Conservation (phyloP, 2,113 vertebrate genomes). For the Otus sunia region DNA sequence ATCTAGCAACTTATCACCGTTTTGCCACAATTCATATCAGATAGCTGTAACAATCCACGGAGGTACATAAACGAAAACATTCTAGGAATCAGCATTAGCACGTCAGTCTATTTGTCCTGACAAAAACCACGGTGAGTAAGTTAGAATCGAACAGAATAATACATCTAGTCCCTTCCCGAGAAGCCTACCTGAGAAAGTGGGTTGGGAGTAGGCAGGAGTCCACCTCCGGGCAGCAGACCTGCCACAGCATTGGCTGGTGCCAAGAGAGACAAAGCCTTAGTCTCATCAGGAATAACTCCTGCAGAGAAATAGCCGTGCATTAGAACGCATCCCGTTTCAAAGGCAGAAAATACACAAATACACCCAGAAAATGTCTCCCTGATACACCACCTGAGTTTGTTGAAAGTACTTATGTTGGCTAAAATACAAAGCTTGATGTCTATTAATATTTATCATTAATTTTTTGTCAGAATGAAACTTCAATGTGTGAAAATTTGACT, state of each 20-base stretch:
- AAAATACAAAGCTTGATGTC: constrained; percentile 82
- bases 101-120: neutral
- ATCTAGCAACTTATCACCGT: fast-evolving
- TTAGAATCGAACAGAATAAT: neutral
- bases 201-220: constrained; percentile 96
- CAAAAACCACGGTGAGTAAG: neutral
- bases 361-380: constrained; percentile 86
- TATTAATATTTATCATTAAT: constrained; percentile 87
- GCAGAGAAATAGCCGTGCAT: constrained; percentile 84
- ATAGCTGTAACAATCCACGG: neutral
- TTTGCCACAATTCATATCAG: neutral
- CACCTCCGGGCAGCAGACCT: constrained; percentile 98
- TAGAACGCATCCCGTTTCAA: constrained; percentile 67
- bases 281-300: constrained; percentile 99
- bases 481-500: constrained; percentile 81
- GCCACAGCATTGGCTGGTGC: constrained; percentile 99
- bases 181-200: constrained; percentile 86
- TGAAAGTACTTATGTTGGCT: constrained; percentile 85
- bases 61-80: fast-evolving
- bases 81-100: neutral
- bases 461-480: constrained; percentile 82
- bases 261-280: constrained; percentile 98
- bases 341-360: constrained; percentile 87
- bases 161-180: fast-evolving
- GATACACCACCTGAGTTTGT: constrained; percentile 85